phyloP scores from a whole-genome alignment of 2,888 invertebrate species.

The Scaptomyza flava region DNA sequence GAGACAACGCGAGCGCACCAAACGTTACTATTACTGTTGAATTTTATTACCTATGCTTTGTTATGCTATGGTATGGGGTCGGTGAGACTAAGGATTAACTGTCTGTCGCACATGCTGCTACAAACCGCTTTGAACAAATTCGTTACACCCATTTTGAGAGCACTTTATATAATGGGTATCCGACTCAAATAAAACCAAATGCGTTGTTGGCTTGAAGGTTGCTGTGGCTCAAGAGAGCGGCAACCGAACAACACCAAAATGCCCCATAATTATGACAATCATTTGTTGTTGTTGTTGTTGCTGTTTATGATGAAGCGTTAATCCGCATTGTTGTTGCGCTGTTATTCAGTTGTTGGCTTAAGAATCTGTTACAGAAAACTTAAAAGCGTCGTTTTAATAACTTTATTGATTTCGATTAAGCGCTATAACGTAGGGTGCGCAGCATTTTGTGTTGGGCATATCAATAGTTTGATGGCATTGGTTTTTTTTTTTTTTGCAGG shows the following conservation, averaged over 20 bases:
- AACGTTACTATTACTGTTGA: background rate
- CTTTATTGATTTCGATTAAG: constrained; percentile 79
- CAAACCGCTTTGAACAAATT: background rate
- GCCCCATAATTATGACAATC: constrained; percentile 78
- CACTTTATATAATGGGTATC: background rate
- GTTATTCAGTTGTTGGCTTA: constrained; percentile 69
- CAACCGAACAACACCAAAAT: constrained; percentile 67
- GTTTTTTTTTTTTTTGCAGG: no score
- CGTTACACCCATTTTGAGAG: background rate
- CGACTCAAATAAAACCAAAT: background rate
- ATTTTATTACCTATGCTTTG: background rate
- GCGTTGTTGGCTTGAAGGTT: background rate
- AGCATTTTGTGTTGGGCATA: constrained; percentile 17
- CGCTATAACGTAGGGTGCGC: constrained; percentile 67
- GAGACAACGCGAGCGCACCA: background rate
- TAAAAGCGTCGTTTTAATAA: constrained; percentile 78
- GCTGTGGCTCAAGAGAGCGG: constrained; percentile 56
- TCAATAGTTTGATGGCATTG: constrained; percentile 1
- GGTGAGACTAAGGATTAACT: background rate
- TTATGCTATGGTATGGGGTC: background rate
- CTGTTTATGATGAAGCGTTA: constrained; percentile 75
- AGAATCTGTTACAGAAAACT: constrained; percentile 79
- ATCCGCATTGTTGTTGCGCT: constrained; percentile 72
- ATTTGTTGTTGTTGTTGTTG: constrained; percentile 50
- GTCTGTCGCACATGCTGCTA: background rate